Evolutionary conservation across 2,797 vertebrate genomes (phyloP), one percentile per base, ranked within the genome.

Genomic region (Anisognathus igniventris): DNA sequence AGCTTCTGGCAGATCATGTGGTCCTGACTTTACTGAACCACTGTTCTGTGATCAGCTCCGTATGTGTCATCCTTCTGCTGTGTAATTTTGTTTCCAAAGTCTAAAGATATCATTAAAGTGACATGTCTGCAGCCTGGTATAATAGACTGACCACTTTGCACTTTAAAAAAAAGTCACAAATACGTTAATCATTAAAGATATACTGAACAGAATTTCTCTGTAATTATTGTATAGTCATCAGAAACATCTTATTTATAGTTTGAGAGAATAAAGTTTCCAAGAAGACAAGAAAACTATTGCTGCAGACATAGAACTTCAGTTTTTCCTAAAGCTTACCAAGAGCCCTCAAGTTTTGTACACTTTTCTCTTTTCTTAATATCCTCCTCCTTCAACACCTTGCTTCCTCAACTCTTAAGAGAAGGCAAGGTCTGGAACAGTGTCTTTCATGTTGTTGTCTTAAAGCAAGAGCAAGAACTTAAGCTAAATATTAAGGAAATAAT

Each of bases 61-160:
- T 97, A 97, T 98, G 97, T 66, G 95, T 96, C 96, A 97, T 78
- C 97, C 97, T 97, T 98, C 97, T 98, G 97, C 97, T 96, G 66
- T 77, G 79, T 86, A 97, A 96, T 96, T 95, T 92, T 92, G 35
- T 90, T 93, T 93, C 96, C 88, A 96, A 80, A 94, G 70, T 92
- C 91, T 94, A 83, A 97, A 96, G 76, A 97, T 79, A 42, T 81
- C 68, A 95, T 86, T 90, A 80, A 97, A 97, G 84, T 91, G 96
- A 86, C 74, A 96, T 67, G 73, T 93, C 88, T 79, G 67, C 90
- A 91, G 53, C 84, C 60, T 80, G 70, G 44, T 94, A 86, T 96
- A 93, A 93, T 92, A 96, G 33, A 75, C 50, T 1, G 24, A 67
- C 56, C n/a, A 70, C 48, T 95, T 54, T 70, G 40, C 48, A 80